Evolutionary conservation across 2,888 invertebrate species (phyloP).

Genomic region (Cantharis flavilabris): DNA sequence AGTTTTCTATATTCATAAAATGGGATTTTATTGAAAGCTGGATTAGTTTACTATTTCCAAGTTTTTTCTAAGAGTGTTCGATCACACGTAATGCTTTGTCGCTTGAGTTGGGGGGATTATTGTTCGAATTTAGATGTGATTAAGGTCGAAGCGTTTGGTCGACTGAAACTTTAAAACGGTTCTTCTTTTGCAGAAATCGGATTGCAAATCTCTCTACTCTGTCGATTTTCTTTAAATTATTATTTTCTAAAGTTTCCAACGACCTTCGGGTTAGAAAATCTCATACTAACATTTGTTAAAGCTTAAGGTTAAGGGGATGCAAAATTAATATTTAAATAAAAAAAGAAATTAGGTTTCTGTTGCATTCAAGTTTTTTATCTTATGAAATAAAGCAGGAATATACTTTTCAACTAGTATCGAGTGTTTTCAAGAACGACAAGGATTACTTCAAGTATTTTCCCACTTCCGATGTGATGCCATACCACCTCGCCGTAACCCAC

Average conservation of each 20-base stretch:
- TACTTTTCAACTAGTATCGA: not conserved
- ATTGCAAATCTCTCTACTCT: not conserved
- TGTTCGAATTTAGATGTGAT: not conserved
- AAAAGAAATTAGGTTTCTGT: not conserved
- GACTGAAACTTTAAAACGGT: not conserved
- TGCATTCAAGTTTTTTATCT: not conserved
- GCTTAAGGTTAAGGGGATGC: not conserved
- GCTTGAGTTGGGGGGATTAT: not conserved
- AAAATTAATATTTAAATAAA: not conserved
- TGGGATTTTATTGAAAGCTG: not conserved
- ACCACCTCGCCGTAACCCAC: not conserved
- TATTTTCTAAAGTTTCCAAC: not conserved
- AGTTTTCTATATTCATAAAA: not conserved
- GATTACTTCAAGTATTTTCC: not conserved
- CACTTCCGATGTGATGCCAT: not conserved
- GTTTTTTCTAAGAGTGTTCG: not conserved
- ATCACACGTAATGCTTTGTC: not conserved
- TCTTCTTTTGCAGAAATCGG: not conserved
- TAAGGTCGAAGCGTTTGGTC: not conserved
- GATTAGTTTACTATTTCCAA: not conserved
- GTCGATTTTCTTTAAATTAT: not conserved
- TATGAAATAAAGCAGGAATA: not conserved
- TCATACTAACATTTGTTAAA: not conserved
- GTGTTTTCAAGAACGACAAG: not conserved
- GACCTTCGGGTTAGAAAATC: not conserved